These are phyloP conservation scores for Mechanitis messenoides DNA, from an alignment of 2,888 invertebrate species.

Conservation along the genomic window DNA sequence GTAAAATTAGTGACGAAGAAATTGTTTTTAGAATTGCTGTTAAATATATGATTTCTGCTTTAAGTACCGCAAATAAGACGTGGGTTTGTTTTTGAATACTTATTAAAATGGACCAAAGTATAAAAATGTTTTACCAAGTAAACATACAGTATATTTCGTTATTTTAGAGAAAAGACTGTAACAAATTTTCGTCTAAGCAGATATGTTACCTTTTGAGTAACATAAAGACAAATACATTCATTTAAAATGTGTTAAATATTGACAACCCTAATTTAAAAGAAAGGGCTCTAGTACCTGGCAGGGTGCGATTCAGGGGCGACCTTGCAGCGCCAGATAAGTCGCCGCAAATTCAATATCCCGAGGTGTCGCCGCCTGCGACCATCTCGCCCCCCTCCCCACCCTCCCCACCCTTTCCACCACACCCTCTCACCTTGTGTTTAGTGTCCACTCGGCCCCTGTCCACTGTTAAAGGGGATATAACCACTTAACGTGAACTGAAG, in stretches of 20 bases:
- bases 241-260: constrained; percentile 21
- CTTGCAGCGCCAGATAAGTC: constrained; percentile 70
- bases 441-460: constrained; percentile 59
- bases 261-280: constrained; percentile 58
- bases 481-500: constrained; percentile 72
- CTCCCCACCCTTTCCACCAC: constrained; percentile 13
- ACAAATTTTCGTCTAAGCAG: too few species aligned
- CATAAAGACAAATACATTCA: constrained; percentile 14
- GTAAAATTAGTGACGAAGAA: too few species aligned
- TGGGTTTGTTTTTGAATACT: too few species aligned
- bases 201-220: constrained; percentile 18
- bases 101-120: too few species aligned
- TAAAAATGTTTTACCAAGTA: too few species aligned
- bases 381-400: constrained; percentile 29
- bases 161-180: too few species aligned
- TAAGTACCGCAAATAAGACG: too few species aligned
- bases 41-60: too few species aligned
- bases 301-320: constrained; percentile 55
- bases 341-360: constrained; percentile 74
- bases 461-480: constrained; percentile 64
- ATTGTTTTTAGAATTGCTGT: too few species aligned
- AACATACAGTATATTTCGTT: too few species aligned
- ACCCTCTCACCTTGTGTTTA: constrained; percentile 55
- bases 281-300: constrained; percentile 66
- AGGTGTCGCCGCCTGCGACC: constrained; percentile 59